A percentile compares a stretch with the other conserved stretches of the same genome.
Conservation (phyloP, 2,113 vertebrate species). For the Peucedramus taeniatus region DNA sequence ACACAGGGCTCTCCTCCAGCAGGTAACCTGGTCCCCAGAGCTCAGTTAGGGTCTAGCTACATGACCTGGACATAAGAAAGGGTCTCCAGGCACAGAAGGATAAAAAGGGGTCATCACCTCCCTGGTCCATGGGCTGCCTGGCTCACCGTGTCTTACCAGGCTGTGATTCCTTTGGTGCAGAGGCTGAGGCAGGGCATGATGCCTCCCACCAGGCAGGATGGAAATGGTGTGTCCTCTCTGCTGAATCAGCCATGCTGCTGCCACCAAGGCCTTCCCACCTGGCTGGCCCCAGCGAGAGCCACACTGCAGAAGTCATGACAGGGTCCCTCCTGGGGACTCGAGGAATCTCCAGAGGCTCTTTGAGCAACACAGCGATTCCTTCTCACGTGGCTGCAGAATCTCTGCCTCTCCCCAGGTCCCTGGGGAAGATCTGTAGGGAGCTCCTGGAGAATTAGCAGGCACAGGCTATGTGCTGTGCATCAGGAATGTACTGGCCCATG, state of each 20-base stretch:
- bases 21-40: not conserved
- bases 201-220: not conserved
- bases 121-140: not conserved
- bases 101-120: not conserved
- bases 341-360: not conserved
- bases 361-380: fast-evolving
- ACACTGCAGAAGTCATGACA: not conserved
- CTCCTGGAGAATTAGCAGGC: not conserved
- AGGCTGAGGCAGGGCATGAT: not conserved
- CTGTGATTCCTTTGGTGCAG: not conserved
- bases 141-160: not conserved
- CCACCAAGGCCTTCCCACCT: not conserved
- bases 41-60: fast-evolving
- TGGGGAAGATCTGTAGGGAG: not conserved
- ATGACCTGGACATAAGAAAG: not conserved
- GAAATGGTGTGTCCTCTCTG: not conserved
- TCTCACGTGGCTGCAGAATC: not conserved
- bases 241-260: not conserved
- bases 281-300: not conserved
- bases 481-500: fast-evolving
- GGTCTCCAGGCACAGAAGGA: not conserved
- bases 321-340: not conserved
- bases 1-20: not conserved
- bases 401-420: not conserved
- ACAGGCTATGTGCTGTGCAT: not conserved